Evolutionary conservation across 1,140 invertebrate species (phyloP).

Genomic region (Limonius californicus): DNA sequence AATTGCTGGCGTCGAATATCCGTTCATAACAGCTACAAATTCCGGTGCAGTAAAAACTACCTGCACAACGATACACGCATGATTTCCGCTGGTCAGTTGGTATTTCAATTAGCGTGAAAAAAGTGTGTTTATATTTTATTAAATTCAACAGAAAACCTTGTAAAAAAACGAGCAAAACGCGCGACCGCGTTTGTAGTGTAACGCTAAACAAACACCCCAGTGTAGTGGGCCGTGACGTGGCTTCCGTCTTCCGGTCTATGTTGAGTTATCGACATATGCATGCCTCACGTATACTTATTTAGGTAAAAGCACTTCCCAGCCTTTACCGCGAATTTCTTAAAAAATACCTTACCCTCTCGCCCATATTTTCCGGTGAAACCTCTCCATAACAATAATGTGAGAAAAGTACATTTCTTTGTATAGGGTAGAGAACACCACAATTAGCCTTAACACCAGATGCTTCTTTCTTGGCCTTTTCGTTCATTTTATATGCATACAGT

Average conservation of each 20-base stretch:
- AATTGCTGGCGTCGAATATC: constrained; percentile 5
- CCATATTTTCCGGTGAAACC: no score
- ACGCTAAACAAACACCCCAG: constrained; percentile 25
- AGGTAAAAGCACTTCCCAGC: background rate
- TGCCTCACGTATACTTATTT: background rate
- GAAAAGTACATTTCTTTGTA: no score
- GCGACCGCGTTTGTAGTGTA: constrained; percentile 24
- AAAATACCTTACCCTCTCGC: no score
- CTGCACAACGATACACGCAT: background rate
- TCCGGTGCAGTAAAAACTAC: constrained; percentile 9
- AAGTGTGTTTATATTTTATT: constrained; percentile 31
- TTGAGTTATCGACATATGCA: constrained; percentile 24
- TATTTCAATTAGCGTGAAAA: constrained; percentile 31
- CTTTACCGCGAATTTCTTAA: no score
- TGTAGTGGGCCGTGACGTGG: constrained; percentile 24
- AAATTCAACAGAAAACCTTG: constrained; percentile 28
- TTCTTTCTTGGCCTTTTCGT: no score
- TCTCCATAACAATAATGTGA: no score
- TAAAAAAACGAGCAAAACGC: constrained; percentile 26
- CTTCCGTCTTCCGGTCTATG: constrained; percentile 27
- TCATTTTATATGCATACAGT: no score
- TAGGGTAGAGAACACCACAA: no score
- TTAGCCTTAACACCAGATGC: no score
- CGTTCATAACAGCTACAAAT: background rate
- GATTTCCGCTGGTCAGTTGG: constrained; percentile 24